Conservation (phyloP, 1,140 invertebrate genomes). For the Drosophila bocqueti region DNA sequence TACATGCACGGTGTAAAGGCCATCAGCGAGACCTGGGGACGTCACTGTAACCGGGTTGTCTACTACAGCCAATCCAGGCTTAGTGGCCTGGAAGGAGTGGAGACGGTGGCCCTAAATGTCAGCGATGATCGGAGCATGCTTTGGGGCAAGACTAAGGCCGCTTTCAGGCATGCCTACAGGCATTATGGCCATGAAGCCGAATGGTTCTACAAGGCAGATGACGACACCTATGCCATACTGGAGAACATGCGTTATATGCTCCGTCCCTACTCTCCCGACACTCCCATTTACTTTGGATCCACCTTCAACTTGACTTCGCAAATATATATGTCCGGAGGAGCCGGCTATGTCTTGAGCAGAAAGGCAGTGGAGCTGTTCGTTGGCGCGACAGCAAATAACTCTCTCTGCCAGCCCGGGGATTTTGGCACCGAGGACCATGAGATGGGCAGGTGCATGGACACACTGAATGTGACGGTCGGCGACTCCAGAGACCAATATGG, state of each 20-base stretch:
- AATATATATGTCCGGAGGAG: slow-evolving; percentile 97
- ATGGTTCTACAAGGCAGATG: slow-evolving; percentile 98
- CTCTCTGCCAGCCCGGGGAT: slow-evolving; percentile 88
- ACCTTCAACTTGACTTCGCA: slow-evolving; percentile 91
- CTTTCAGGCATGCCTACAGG: slow-evolving; percentile 95
- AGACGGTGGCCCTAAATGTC: slow-evolving; percentile 90
- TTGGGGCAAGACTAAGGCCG: slow-evolving; percentile 97
- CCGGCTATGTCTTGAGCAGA: slow-evolving; percentile 95
- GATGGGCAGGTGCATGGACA: slow-evolving; percentile 95
- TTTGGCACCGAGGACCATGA: slow-evolving; percentile 95
- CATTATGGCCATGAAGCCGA: slow-evolving; percentile 93
- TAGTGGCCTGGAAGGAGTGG: slow-evolving; percentile 91
- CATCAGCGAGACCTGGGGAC: slow-evolving; percentile 98
- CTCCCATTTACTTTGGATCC: slow-evolving; percentile 95
- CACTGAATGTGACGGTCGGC: slow-evolving; percentile 92
- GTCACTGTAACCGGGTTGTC: slow-evolving; percentile 94
- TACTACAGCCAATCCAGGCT: slow-evolving; percentile 94
- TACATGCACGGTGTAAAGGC: slow-evolving; percentile 93
- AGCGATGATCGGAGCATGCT: slow-evolving; percentile 94
- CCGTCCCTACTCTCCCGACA: slow-evolving; percentile 88
- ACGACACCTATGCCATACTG: slow-evolving; percentile 97
- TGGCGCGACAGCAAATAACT: slow-evolving; percentile 88
- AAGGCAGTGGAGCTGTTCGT: slow-evolving; percentile 90
- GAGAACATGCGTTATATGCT: slow-evolving; percentile 96
- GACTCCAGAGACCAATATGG: slow-evolving; percentile 96